Evolutionary conservation across 2,888 invertebrate species (phyloP), one percentile per base, ranked within the genome.

Genomic region (Notodromas monacha): DNA sequence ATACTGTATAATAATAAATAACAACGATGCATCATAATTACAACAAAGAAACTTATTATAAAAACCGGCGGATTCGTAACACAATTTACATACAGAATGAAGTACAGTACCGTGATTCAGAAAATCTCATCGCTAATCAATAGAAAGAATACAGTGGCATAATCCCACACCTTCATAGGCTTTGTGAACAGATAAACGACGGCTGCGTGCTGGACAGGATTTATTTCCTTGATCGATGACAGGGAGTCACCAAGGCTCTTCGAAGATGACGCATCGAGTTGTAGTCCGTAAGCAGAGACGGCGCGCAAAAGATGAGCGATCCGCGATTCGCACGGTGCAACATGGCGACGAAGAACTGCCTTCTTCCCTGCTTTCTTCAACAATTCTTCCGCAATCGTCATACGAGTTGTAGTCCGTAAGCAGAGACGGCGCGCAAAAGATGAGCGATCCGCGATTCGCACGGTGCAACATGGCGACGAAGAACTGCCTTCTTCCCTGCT

Each of bases 381-480:
- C 34, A 86, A 67, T 38, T 63, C 60, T 31, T 58, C 55, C 1
- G 86, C 86, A 2, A 81, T 79, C 2, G 70, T 63, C 55, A 70
- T 74, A 49, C n/a, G n/a, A n/a, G n/a, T n/a, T n/a, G n/a, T n/a
- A n/a, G n/a, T n/a, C n/a, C n/a, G n/a, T n/a, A n/a, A n/a, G n/a
- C n/a, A n/a, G n/a, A n/a, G n/a, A n/a, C n/a, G n/a, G n/a, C n/a
- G n/a, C n/a, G n/a, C n/a, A n/a, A n/a, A n/a, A n/a, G n/a, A n/a
- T n/a, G n/a, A n/a, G n/a, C n/a, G n/a, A n/a, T n/a, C n/a, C n/a
- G n/a, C n/a, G n/a, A n/a, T n/a, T n/a, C 21, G 8, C n/a, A n/a
- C 6, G 86, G 84, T 10, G 66, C 57, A n/a, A 67, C 65, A 49
- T 89, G 89, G 36, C 64, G 58, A 33, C 89, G 61, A 33, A 89